Percentiles rank a stretch among this genome's conserved stretches.
Evolutionary conservation across 1,140 invertebrate genomes (phyloP).

Genomic region (Pseudomyrmex dendroicus): DNA sequence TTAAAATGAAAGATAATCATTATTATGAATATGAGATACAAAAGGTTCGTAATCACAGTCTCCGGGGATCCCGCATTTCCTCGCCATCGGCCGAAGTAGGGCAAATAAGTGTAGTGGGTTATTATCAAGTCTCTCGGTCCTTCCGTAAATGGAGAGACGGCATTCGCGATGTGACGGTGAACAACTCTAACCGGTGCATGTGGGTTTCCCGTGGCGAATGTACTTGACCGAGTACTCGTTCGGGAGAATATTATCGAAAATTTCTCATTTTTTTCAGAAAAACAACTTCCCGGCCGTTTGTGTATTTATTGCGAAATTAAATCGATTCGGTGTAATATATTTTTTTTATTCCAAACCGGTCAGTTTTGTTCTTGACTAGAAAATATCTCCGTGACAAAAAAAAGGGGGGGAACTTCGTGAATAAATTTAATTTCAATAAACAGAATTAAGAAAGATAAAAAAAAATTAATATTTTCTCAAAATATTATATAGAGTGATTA

Average conservation of each 20-base stretch:
- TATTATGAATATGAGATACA: conserved; percentile 42
- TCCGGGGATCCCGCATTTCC: conserved; percentile 55
- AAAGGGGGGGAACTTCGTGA: too few species aligned
- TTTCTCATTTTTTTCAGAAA: neutral
- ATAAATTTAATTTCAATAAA: too few species aligned
- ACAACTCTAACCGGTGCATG: conserved; percentile 30
- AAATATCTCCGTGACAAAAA: too few species aligned
- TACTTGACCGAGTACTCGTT: conserved; percentile 45
- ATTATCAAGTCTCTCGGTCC: conserved; percentile 72
- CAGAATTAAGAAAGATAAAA: too few species aligned
- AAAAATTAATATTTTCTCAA: too few species aligned
- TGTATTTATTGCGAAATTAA: neutral
- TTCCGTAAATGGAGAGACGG: conserved; percentile 75
- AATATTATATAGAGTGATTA: too few species aligned
- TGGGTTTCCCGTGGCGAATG: conserved; percentile 19
- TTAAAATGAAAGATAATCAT: conserved; percentile 56
- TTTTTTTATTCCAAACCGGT: too few species aligned
- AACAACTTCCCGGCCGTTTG: neutral
- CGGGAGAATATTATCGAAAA: conserved; percentile 16
- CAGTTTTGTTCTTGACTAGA: too few species aligned
- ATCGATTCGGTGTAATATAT: neutral
- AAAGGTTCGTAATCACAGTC: conserved; percentile 56
- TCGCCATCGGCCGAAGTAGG: conserved; percentile 64
- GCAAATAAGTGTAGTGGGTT: conserved; percentile 71
- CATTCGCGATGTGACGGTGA: conserved; percentile 67